Evolutionary conservation across 2,113 vertebrate species (phyloP), one percentile per base, ranked within the genome.

Genomic region (Ardeotis arabs): DNA sequence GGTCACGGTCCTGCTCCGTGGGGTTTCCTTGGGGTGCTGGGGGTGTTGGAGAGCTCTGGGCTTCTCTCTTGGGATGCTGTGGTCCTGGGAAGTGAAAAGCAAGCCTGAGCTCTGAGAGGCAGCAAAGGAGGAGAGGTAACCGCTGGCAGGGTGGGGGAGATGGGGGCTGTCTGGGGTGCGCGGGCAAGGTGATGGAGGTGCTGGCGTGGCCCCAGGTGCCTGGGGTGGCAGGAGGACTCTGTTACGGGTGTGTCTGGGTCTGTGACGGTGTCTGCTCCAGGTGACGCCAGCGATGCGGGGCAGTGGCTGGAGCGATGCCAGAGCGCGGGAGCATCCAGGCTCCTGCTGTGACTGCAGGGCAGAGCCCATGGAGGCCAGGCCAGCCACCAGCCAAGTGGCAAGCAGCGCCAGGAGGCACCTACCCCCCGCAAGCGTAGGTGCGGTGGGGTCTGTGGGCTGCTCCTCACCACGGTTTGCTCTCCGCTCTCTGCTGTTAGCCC

Each of bases 1-100:
- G 64, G 41, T 24, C 37, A 14, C 0, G 0, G 9, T 14, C 50
- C 49, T 31, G 41, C 55, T 80, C 50, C 1, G 0, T 24, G 3
- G 50, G 62, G 14, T 27, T 39, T 58, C 50, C 45, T 2, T 25
- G 55, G 24, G 25, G 23, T 1, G 17, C 37, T 35, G 39, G 25
- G 73, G 60, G 5, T n/a, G 45, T 23, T 73, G 85, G 79, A 45
- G 44, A 6, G 31, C 58, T 37, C 13, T 35, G 33, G 28, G 52
- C 29, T 75, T 41, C 50, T 84, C 50, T 64, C 45, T 14, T 0
- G 1, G 41, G 53, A 7, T 49, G 49, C 23, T 60, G 50, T 17
- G 52, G 69, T n/a, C 35, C 19, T 50, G 60, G 1, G 6, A 59
- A 33, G 27, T 4, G 5, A 63, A 53, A 49, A 56, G 56, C 58